These are phyloP conservation scores for Phalacrocorax brasilianus DNA, from an alignment of 2,113 vertebrate genomes.

Conservation along the genomic window DNA sequence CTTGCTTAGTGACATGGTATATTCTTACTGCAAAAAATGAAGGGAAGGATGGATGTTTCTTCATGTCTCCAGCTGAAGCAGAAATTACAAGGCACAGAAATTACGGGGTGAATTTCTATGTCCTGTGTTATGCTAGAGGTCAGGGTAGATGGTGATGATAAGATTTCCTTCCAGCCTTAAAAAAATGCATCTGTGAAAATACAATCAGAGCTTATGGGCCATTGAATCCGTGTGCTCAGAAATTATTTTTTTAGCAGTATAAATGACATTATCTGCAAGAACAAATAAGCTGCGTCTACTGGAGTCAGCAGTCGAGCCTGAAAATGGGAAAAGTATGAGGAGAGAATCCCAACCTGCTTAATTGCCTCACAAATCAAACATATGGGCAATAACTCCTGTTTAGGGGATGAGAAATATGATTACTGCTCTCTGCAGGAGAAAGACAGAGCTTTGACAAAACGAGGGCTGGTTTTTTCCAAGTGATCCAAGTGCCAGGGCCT, in stretches of 20 bases:
- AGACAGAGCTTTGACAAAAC: neutral
- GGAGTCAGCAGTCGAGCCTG: neutral
- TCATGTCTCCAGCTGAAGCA: neutral
- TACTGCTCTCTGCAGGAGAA: neutral
- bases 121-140: neutral
- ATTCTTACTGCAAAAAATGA: neutral
- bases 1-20: neutral
- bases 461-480: neutral
- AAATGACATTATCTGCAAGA: slow-evolving; percentile 16
- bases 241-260: neutral
- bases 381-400: slow-evolving; percentile 20
- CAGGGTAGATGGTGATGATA: neutral
- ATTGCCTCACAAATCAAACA: slow-evolving; percentile 43
- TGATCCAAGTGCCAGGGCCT: neutral
- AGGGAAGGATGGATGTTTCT: neutral
- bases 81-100: neutral
- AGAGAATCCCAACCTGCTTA: slow-evolving; percentile 24
- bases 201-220: neutral
- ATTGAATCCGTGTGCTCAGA: neutral
- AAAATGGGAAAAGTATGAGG: slow-evolving; percentile 12
- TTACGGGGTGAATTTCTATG: neutral
- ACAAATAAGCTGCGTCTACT: neutral
- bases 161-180: neutral
- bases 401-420: slow-evolving; percentile 7
- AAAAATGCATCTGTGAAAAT: neutral